phyloP scores from a whole-genome alignment of 2,888 invertebrate genomes.

The Drosophila greeni region DNA sequence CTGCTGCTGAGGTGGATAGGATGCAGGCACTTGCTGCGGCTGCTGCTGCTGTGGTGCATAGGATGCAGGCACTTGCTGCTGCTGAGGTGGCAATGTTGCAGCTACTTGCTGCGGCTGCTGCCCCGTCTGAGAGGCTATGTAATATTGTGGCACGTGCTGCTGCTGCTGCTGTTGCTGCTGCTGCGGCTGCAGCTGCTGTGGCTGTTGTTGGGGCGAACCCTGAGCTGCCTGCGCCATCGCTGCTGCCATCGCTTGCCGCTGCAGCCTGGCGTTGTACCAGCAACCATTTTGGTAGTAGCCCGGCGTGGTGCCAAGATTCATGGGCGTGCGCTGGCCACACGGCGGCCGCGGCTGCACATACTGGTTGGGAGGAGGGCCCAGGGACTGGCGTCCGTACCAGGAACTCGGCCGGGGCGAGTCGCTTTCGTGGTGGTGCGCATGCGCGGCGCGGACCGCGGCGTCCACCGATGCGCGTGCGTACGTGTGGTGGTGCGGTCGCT shows the following conservation, averaged over 20 bases:
- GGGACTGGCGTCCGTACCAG: not conserved
- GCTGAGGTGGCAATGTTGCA: not conserved
- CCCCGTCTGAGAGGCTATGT: not conserved
- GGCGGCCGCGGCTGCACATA: no score
- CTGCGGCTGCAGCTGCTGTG: not conserved
- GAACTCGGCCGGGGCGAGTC: no score
- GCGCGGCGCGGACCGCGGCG: not conserved
- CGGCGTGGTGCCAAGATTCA: not conserved
- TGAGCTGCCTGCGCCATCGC: not conserved
- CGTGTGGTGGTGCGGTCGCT: not conserved
- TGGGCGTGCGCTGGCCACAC: no score
- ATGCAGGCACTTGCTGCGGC: not conserved
- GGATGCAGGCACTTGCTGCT: not conserved
- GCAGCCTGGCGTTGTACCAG: not conserved
- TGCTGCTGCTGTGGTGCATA: not conserved
- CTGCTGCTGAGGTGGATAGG: not conserved
- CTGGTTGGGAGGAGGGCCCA: not conserved
- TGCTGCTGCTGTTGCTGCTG: not conserved
- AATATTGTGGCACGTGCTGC: not conserved
- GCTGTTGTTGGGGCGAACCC: not conserved
- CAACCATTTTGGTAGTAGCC: not conserved
- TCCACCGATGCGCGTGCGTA: no score
- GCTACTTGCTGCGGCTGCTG: not conserved
- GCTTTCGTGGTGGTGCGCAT: not conserved
- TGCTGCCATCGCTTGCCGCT: not conserved